phyloP scores from a whole-genome alignment of 2,113 vertebrate species.

The Microtus pennsylvanicus region DNA sequence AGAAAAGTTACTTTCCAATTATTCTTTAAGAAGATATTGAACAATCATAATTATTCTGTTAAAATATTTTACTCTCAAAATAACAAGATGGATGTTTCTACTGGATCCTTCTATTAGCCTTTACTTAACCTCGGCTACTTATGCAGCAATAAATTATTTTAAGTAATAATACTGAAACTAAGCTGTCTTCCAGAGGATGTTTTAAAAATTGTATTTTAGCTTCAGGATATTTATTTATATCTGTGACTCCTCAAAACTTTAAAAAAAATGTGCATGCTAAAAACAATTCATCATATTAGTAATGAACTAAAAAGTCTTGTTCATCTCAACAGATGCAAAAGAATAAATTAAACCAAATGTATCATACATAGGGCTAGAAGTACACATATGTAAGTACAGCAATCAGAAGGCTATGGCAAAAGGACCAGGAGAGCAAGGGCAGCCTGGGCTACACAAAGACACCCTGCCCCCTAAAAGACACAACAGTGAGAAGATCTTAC shows the following conservation, averaged over 20 bases:
- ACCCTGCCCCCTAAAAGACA: not conserved
- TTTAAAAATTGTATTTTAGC: not conserved
- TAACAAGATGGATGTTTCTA: not conserved
- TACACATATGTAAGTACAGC: not conserved
- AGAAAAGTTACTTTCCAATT: not conserved
- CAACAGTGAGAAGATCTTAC: not conserved
- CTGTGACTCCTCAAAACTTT: not conserved
- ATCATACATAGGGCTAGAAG: not conserved
- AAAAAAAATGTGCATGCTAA: not conserved
- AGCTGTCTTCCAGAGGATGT: not conserved
- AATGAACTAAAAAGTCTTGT: not conserved
- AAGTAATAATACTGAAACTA: slow-evolving; percentile 31
- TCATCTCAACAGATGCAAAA: not conserved
- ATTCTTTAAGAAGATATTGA: not conserved
- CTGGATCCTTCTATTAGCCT: not conserved
- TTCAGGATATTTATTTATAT: not conserved
- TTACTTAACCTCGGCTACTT: not conserved
- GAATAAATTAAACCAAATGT: slow-evolving; percentile 6
- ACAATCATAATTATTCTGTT: not conserved
- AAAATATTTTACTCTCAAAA: slow-evolving; percentile 13
- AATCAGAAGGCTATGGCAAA: not conserved
- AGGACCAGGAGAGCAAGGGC: not conserved
- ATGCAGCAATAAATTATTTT: not conserved
- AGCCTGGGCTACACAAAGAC: not conserved
- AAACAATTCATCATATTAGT: not conserved